Conservation (phyloP, 2,113 vertebrate genomes). For the Peucedramus taeniatus region DNA sequence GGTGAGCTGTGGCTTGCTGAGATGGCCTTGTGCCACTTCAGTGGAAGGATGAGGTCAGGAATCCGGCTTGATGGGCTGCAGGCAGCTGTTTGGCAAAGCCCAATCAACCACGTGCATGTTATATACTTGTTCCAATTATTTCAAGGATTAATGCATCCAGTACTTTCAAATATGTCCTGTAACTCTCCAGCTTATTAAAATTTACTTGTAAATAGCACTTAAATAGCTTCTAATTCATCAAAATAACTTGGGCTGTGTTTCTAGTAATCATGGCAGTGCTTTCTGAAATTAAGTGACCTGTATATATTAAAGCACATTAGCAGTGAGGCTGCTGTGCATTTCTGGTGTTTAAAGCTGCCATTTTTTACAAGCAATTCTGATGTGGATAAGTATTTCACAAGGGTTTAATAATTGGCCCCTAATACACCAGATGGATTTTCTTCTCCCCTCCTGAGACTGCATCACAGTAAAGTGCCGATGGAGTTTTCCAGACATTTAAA, state of each 20-base stretch:
- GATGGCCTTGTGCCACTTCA: neutral
- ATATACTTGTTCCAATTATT: neutral
- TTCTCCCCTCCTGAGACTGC: neutral
- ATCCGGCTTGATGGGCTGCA: neutral
- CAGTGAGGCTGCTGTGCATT: neutral
- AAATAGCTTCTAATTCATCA: slow-evolving; percentile 6
- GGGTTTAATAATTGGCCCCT: neutral
- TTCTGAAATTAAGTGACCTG: neutral
- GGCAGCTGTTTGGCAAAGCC: neutral
- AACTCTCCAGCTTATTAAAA: neutral
- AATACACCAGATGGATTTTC: slow-evolving; percentile 3
- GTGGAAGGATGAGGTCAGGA: neutral
- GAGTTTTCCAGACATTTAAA: neutral
- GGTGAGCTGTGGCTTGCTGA: neutral
- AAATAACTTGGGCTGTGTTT: slow-evolving; percentile 6
- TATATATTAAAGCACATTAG: neutral
- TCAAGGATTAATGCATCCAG: neutral
- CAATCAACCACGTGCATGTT: accelerated
- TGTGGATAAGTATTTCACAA: neutral
- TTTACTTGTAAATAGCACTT: neutral
- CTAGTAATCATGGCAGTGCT: neutral
- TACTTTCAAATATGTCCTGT: neutral
- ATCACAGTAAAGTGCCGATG: neutral
- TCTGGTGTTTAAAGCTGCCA: slow-evolving; percentile 3
- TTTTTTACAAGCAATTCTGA: slow-evolving; percentile 9